A percentile compares a stretch with the other conserved stretches of the same genome.
phyloP scores from a whole-genome alignment of 2,113 vertebrate genomes.

The Raja brachyura region DNA sequence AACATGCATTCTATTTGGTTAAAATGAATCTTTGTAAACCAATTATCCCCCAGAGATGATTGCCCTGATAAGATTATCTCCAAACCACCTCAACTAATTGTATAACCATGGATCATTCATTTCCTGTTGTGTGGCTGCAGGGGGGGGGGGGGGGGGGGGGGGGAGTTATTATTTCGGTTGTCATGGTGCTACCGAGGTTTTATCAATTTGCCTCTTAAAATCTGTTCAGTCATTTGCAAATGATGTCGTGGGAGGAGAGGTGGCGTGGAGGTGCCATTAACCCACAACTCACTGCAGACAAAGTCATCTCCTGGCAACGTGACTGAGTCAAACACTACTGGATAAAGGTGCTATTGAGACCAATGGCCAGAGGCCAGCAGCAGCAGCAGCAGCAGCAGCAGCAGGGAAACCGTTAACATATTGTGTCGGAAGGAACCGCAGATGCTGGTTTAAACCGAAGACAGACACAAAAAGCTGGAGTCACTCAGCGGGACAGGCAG shows the following conservation, averaged over 20 bases:
- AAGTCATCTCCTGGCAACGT: slow-evolving; percentile 15
- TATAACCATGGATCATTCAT: background rate
- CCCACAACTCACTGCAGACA: background rate
- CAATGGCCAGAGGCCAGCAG: background rate
- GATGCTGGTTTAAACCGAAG: no score
- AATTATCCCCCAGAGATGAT: background rate
- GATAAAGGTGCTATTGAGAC: background rate
- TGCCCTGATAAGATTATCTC: background rate
- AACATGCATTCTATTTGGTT: background rate
- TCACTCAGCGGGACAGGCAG: no score
- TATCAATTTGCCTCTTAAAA: background rate
- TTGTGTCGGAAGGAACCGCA: no score
- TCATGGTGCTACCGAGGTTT: background rate
- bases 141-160: no score
- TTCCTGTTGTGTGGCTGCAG: background rate
- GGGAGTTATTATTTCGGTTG: background rate
- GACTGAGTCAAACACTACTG: background rate
- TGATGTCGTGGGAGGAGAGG: background rate
- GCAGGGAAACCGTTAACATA: background rate
- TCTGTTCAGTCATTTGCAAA: background rate
- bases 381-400: background rate
- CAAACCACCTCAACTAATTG: background rate
- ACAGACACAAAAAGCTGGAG: no score
- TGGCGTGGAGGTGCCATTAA: background rate
- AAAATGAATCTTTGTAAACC: background rate